A percentile compares a stretch with the other conserved stretches of the same genome.
phyloP scores from a whole-genome alignment of 2,888 invertebrate species.

The Ophraella communa region DNA sequence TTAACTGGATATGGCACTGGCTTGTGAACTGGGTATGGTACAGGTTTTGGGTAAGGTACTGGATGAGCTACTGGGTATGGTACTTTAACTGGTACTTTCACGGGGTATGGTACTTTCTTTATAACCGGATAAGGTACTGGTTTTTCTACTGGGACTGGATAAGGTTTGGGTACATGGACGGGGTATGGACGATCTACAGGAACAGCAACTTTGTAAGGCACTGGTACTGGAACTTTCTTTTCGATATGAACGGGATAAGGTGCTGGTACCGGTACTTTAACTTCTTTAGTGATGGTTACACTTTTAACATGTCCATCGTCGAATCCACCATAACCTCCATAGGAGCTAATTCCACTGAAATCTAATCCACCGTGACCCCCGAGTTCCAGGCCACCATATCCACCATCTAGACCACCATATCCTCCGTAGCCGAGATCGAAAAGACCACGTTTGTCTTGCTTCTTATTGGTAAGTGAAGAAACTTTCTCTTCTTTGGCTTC shows the following conservation, averaged over 20 bases:
- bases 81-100: slow-evolving; percentile 61
- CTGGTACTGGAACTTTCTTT: slow-evolving; percentile 61
- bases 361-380: slow-evolving; percentile 40
- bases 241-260: slow-evolving; percentile 64
- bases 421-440: slow-evolving; percentile 51
- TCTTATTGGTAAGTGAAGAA: slow-evolving; percentile 49
- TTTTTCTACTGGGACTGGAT: slow-evolving; percentile 62
- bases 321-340: slow-evolving; percentile 35
- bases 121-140: slow-evolving; percentile 64
- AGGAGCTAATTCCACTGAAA: slow-evolving; percentile 9
- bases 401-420: slow-evolving; percentile 42
- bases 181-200: slow-evolving; percentile 62
- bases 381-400: slow-evolving; percentile 41
- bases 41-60: slow-evolving; percentile 51
- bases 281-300: slow-evolving; percentile 59
- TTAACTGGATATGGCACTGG: slow-evolving; percentile 59
- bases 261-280: slow-evolving; percentile 60
- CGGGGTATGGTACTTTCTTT: slow-evolving; percentile 63
- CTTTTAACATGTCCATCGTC: slow-evolving; percentile 48
- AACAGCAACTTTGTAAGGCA: slow-evolving; percentile 57
- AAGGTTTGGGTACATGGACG: slow-evolving; percentile 60
- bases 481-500: slow-evolving; percentile 45
- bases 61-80: slow-evolving; percentile 61
- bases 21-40: slow-evolving; percentile 55
- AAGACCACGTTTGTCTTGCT: slow-evolving; percentile 52